These are phyloP conservation scores for Delia radicum DNA, from an alignment of 1,140 invertebrate genomes.

Conservation along the genomic window DNA sequence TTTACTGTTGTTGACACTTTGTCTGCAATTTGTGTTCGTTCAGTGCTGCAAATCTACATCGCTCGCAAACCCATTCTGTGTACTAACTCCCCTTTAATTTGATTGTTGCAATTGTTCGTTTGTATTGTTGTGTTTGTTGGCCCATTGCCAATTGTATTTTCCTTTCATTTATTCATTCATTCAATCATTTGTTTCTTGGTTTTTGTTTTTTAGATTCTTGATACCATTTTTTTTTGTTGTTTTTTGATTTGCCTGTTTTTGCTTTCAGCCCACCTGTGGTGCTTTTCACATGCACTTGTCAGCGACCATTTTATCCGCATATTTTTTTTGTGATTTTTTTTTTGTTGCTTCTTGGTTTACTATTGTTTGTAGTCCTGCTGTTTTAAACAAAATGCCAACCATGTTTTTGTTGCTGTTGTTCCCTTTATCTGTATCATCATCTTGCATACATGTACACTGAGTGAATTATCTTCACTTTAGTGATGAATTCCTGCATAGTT, in stretches of 20 bases:
- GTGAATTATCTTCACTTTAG: no score
- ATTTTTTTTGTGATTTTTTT: background rate
- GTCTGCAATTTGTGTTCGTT: constrained; percentile 18
- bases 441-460: no score
- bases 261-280: constrained; percentile 11
- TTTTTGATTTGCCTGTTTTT: no score
- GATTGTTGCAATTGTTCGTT: background rate
- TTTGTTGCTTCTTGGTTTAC: background rate
- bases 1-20: constrained; percentile 18
- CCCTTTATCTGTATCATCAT: background rate
- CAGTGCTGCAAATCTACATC: background rate
- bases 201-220: background rate
- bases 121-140: background rate
- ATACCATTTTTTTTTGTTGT: background rate
- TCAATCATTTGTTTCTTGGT: background rate
- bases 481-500: no score
- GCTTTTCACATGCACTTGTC: constrained; percentile 6
- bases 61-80: background rate
- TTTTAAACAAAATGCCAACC: background rate
- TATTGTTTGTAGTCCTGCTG: background rate
- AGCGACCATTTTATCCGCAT: constrained; percentile 3
- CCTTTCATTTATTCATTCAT: no score
- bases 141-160: constrained; percentile 1
- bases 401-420: background rate
- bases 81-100: background rate